Conservation (phyloP, 2,797 vertebrate genomes). For the Jordanella pulchra region DNA sequence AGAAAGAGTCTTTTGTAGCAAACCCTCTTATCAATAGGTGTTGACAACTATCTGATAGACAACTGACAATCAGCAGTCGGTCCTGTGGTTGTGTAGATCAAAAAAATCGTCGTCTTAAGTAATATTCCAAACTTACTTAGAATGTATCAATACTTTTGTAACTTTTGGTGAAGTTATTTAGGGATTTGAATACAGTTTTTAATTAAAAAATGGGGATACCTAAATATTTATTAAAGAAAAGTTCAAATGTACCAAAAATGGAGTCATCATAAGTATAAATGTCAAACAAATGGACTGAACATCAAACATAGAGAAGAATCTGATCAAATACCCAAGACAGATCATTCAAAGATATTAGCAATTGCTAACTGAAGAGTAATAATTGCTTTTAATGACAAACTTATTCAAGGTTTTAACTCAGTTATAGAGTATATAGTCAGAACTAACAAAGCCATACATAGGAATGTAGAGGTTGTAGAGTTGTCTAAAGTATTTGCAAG, state of each 20-base stretch:
- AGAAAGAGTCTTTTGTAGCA: not conserved
- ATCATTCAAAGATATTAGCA: not conserved
- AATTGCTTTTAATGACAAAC: not conserved
- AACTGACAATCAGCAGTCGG: no score
- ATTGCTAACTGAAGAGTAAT: not conserved
- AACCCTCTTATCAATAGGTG: no score
- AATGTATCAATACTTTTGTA: not conserved
- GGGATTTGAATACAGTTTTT: not conserved
- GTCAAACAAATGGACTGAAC: not conserved
- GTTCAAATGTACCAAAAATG: no score
- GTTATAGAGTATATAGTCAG: not conserved
- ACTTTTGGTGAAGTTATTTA: no score
- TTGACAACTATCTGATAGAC: no score
- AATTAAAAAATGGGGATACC: not conserved
- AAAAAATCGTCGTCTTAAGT: no score
- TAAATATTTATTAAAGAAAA: no score
- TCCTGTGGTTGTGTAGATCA: no score
- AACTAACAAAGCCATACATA: not conserved
- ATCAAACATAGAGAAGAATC: not conserved
- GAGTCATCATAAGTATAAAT: not conserved
- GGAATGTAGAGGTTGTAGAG: not conserved
- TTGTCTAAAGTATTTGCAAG: not conserved
- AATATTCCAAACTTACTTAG: not conserved
- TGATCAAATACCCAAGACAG: not conserved
- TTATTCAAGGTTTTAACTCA: no score